Conservation (phyloP, 2,888 invertebrate genomes). For the Seira sanloemensis region DNA sequence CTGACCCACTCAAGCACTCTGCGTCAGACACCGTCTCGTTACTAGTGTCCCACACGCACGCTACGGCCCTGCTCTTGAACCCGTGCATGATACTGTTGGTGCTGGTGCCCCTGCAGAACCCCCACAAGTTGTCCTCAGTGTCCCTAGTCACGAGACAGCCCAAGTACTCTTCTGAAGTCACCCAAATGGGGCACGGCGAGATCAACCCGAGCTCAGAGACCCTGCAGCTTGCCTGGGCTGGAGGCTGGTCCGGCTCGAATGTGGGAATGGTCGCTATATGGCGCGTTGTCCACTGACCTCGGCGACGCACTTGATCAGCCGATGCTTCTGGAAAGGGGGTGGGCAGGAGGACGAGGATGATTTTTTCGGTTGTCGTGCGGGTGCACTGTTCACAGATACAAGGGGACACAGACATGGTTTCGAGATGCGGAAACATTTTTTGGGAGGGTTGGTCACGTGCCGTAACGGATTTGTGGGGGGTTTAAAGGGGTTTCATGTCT, state of each 20-base stretch:
- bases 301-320: slow-evolving; percentile 28
- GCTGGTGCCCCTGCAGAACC: too few species aligned
- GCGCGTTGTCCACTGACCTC: not conserved
- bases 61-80: not conserved
- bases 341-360: not conserved
- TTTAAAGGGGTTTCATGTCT: too few species aligned
- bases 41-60: slow-evolving; percentile 19
- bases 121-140: not conserved
- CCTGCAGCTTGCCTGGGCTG: slow-evolving; percentile 26
- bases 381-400: slow-evolving; percentile 22
- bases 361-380: slow-evolving; percentile 13
- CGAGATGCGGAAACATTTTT: too few species aligned
- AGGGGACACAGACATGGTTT: not conserved
- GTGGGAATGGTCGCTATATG: not conserved
- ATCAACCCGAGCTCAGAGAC: not conserved
- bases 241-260: not conserved
- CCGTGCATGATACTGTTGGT: slow-evolving; percentile 5
- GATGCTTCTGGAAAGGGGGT: slow-evolving; percentile 15
- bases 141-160: not conserved
- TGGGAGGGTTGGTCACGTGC: too few species aligned
- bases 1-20: too few species aligned
- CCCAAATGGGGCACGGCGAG: slow-evolving; percentile 76
- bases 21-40: not conserved
- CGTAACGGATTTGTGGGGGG: too few species aligned
- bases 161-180: slow-evolving; percentile 34